Percentiles rank a stretch among this genome's conserved stretches.
Evolutionary conservation across 2,888 invertebrate species (phyloP).

Genomic region (Strigamia crassipes): DNA sequence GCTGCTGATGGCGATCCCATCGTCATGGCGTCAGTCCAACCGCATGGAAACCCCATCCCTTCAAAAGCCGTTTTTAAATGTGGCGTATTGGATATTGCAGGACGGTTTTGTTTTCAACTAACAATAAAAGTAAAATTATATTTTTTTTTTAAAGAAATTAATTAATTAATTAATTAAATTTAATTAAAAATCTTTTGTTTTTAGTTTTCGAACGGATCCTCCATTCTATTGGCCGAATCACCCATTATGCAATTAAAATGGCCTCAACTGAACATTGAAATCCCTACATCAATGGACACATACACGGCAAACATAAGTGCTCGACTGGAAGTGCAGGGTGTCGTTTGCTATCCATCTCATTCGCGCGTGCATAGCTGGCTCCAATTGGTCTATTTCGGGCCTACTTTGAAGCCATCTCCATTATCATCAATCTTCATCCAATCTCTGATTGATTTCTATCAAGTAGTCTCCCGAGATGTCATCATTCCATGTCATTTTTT

Average conservation of each 20-base stretch:
- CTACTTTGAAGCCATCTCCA: neutral
- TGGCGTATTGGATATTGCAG: conserved; percentile 33
- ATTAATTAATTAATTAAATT: neutral
- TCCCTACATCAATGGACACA: conserved; percentile 43
- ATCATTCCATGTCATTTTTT: conserved; percentile 13
- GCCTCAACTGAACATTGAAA: conserved; percentile 39
- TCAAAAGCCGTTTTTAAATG: conserved; percentile 37
- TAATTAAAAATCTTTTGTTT: neutral
- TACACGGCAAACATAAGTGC: conserved; percentile 45
- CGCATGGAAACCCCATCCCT: neutral
- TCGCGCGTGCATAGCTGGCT: conserved; percentile 36
- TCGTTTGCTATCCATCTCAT: conserved; percentile 41
- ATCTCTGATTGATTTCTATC: conserved; percentile 38
- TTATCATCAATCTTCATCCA: conserved; percentile 23
- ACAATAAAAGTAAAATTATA: neutral
- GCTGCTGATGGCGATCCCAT: neutral
- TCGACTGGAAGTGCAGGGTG: conserved; percentile 38
- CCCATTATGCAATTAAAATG: conserved; percentile 21
- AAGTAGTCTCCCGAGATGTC: conserved; percentile 39
- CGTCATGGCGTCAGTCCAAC: neutral
- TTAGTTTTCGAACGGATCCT: neutral
- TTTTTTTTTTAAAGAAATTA: neutral
- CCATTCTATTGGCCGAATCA: neutral
- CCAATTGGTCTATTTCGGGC: conserved; percentile 43
- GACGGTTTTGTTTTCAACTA: conserved; percentile 43